phyloP scores from a whole-genome alignment of 1,140 invertebrate genomes.

The Temnothorax curvispinosus region DNA sequence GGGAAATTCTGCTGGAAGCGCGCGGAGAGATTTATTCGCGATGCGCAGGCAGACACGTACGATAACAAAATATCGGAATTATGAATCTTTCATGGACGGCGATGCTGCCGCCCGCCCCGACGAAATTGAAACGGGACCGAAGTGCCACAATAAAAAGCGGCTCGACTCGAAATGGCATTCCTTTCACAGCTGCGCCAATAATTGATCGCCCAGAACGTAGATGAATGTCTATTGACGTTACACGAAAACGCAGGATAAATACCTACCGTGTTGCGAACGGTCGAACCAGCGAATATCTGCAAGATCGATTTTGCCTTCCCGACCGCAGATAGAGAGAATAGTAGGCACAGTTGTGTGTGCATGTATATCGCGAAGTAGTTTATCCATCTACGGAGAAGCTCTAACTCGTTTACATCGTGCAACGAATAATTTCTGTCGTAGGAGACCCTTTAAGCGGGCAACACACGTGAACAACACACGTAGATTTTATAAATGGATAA shows the following conservation, averaged over 20 bases:
- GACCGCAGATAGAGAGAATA: not conserved
- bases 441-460: slow-evolving; percentile 38
- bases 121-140: slow-evolving; percentile 51
- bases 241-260: slow-evolving; percentile 44
- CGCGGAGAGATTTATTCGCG: slow-evolving; percentile 42
- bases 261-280: not conserved
- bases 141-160: slow-evolving; percentile 33
- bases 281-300: not conserved
- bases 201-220: slow-evolving; percentile 43
- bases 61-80: slow-evolving; percentile 61
- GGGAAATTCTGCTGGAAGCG: slow-evolving; percentile 5
- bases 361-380: not conserved
- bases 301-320: not conserved
- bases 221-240: slow-evolving; percentile 48
- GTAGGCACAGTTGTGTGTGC: no score
- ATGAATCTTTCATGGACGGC: slow-evolving; percentile 57
- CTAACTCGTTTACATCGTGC: not conserved
- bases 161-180: slow-evolving; percentile 31
- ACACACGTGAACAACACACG: slow-evolving; percentile 22
- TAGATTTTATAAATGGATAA: slow-evolving; percentile 61
- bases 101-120: not conserved
- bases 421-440: slow-evolving; percentile 39
- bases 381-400: slow-evolving; percentile 1
- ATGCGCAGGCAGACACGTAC: slow-evolving; percentile 33
- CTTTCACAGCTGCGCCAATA: slow-evolving; percentile 55